Conservation (phyloP, 2,888 invertebrate species). For the Nymphalis polychloros region DNA sequence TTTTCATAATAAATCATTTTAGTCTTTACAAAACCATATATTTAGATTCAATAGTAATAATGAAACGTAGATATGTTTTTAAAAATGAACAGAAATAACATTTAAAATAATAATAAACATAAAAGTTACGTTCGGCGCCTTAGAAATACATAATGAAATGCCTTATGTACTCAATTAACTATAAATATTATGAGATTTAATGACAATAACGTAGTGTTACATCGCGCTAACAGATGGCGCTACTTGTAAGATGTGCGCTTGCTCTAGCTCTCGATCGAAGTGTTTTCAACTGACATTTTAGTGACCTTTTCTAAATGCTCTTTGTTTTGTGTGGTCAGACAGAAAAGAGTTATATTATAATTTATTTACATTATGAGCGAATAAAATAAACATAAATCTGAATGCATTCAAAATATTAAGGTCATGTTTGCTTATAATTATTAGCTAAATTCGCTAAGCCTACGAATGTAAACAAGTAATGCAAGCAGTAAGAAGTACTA, state of each 20-base stretch:
- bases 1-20: background rate
- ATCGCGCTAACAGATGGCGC: constrained; percentile 23
- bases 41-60: constrained; percentile 5
- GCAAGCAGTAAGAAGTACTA: too few relatives aligned
- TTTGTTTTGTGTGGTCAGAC: too few relatives aligned
- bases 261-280: constrained; percentile 11
- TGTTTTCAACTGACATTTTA: background rate
- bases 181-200: background rate
- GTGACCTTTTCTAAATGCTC: too few relatives aligned
- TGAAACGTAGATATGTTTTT: background rate
- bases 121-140: background rate
- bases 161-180: background rate
- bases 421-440: background rate
- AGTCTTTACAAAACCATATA: background rate
- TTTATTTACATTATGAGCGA: background rate
- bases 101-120: background rate
- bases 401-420: background rate
- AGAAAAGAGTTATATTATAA: too few relatives aligned
- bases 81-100: constrained; percentile 12
- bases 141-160: background rate
- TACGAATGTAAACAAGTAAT: background rate
- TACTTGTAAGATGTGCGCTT: background rate
- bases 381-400: background rate
- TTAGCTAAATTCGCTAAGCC: background rate
- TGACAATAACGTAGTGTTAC: constrained; percentile 8